Conservation (phyloP, 2,888 invertebrate species). For the Epinotia nisella region DNA sequence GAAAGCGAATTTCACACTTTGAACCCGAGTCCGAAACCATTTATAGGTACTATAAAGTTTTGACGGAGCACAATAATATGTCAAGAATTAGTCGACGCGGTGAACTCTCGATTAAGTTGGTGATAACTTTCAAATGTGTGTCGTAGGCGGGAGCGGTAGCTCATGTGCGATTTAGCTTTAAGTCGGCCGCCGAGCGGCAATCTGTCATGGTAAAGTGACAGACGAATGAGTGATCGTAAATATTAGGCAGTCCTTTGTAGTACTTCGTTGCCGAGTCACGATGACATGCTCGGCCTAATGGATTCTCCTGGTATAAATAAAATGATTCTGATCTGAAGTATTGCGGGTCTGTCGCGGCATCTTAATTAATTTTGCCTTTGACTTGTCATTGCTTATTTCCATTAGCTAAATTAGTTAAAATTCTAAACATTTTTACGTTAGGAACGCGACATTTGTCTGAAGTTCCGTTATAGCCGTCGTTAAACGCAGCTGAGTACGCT, state of each 20-base stretch:
- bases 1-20: conserved; percentile 61
- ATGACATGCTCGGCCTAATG: conserved; percentile 53
- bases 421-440: conserved; percentile 54
- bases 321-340: conserved; percentile 41
- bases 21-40: conserved; percentile 47
- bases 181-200: conserved; percentile 50
- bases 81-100: conserved; percentile 34
- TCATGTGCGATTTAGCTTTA: conserved; percentile 46
- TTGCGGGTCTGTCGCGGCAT: conserved; percentile 31
- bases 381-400: conserved; percentile 58
- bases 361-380: conserved; percentile 44
- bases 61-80: conserved; percentile 44
- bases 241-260: conserved; percentile 59
- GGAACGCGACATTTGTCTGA: conserved; percentile 37
- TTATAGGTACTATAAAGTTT: conserved; percentile 55
- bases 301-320: conserved; percentile 47
- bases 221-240: conserved; percentile 73
- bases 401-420: conserved; percentile 70
- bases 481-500: conserved; percentile 39
- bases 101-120: conserved; percentile 45
- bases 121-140: conserved; percentile 43
- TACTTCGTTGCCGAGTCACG: conserved; percentile 54
- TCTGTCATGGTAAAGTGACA: conserved; percentile 67
- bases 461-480: conserved; percentile 38
- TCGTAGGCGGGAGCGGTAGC: conserved; percentile 44